Conservation (phyloP, 1,140 invertebrate genomes). For the Pinna nobilis region DNA sequence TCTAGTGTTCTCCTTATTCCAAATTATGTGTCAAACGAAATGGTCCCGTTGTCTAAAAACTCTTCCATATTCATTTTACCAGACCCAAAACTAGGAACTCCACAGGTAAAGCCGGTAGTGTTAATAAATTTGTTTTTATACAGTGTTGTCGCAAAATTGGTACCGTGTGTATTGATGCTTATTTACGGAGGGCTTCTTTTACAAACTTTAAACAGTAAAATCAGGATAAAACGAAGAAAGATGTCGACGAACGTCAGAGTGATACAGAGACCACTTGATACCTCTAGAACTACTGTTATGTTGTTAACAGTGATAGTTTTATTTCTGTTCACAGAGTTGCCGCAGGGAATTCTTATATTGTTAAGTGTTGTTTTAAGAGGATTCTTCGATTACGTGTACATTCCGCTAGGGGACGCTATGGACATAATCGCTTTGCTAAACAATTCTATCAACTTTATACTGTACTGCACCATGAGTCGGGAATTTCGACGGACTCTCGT, state of each 20-base stretch:
- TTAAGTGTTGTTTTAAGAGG: conserved; percentile 54
- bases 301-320: conserved; percentile 77
- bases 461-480: conserved; percentile 92
- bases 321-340: conserved; percentile 91
- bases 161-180: conserved; percentile 76
- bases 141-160: conserved; percentile 70
- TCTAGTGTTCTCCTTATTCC: conserved; percentile 86
- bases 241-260: conserved; percentile 71
- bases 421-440: conserved; percentile 94
- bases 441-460: conserved; percentile 92
- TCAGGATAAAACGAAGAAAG: conserved; percentile 65
- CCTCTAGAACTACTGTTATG: conserved; percentile 81
- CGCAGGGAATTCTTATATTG: conserved; percentile 77
- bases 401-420: conserved; percentile 88
- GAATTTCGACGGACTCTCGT: conserved; percentile 37
- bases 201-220: conserved; percentile 72
- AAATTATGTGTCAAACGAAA: conserved; percentile 79
- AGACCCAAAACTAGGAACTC: conserved; percentile 58
- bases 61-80: conserved; percentile 70
- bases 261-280: conserved; percentile 29
- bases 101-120: conserved; percentile 46
- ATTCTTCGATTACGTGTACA: conserved; percentile 72
- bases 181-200: conserved; percentile 74
- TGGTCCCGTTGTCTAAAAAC: conserved; percentile 31
- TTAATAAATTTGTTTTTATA: conserved; percentile 66